Conservation (phyloP, 1,140 invertebrate genomes). For the Bombus vancouverensis region DNA sequence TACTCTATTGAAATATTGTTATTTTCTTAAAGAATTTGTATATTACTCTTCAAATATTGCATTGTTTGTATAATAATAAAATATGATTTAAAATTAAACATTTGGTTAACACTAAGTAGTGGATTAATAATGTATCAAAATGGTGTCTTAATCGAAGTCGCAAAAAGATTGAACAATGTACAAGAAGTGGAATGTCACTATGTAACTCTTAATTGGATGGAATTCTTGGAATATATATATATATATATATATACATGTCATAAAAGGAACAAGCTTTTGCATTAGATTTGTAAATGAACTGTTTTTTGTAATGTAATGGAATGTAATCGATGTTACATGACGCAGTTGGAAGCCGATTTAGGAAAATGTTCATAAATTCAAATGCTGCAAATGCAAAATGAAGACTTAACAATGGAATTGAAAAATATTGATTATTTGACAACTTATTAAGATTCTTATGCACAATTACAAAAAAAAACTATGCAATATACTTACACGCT, state of each 20-base stretch:
- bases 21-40: neutral
- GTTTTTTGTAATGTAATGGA: neutral
- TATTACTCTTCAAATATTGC: neutral
- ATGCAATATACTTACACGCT: slow-evolving; percentile 7
- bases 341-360: neutral
- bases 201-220: neutral
- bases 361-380: neutral
- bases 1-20: neutral
- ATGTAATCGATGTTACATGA: neutral
- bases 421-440: neutral
- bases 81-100: neutral
- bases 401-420: too few species aligned
- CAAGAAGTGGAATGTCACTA: neutral
- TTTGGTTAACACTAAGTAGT: neutral
- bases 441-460: neutral
- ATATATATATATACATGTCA: neutral
- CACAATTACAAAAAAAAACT: neutral
- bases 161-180: neutral
- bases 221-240: neutral
- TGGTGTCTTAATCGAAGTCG: neutral
- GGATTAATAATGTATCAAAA: neutral
- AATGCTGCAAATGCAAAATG: neutral
- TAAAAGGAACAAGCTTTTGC: neutral
- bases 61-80: neutral
- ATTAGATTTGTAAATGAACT: neutral